phyloP scores from a whole-genome alignment of 35 echinoderm and acorn worm genomes.

The Lytechinus variegatus region DNA sequence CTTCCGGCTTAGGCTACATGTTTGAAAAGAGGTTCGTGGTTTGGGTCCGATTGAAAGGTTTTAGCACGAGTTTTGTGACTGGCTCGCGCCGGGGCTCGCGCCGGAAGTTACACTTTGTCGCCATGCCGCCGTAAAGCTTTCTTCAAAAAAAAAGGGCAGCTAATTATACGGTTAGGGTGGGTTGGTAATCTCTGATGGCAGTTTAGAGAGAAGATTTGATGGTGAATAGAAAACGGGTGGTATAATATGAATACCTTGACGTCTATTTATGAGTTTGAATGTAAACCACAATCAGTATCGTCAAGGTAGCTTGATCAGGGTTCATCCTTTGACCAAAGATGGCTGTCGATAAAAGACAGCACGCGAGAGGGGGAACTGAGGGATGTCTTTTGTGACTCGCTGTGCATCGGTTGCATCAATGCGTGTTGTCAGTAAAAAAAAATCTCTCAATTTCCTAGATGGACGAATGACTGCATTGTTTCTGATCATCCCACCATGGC shows the following conservation, averaged over 20 bases:
- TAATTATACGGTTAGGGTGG: not conserved
- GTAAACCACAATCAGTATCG: conserved; percentile 24
- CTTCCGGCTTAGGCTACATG: not conserved
- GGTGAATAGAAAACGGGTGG: not conserved
- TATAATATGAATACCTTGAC: conserved; percentile 1
- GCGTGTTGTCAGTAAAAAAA: not conserved
- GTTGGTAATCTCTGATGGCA: not conserved
- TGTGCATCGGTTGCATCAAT: not conserved
- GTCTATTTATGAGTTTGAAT: conserved; percentile 2
- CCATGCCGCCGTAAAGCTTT: not conserved
- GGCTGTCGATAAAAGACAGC: not conserved
- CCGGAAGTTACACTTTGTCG: conserved; percentile 26
- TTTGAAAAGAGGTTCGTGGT: conserved; percentile 23
- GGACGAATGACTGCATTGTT: conserved; percentile 2
- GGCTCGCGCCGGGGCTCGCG: not conserved
- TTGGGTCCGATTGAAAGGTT: not conserved
- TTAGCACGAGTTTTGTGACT: not conserved
- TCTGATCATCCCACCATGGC: not conserved
- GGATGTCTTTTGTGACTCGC: not conserved
- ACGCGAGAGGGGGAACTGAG: not conserved
- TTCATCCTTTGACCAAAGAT: conserved; percentile 30
- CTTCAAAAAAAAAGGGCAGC: not conserved
- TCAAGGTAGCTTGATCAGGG: conserved; percentile 38
- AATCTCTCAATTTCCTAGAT: not conserved
- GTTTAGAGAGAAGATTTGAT: not conserved